Percentiles rank a stretch among this genome's conserved stretches.
These are phyloP conservation scores for Gavialis gangeticus DNA, from an alignment of 2,113 vertebrate species.

Conservation along the genomic window DNA sequence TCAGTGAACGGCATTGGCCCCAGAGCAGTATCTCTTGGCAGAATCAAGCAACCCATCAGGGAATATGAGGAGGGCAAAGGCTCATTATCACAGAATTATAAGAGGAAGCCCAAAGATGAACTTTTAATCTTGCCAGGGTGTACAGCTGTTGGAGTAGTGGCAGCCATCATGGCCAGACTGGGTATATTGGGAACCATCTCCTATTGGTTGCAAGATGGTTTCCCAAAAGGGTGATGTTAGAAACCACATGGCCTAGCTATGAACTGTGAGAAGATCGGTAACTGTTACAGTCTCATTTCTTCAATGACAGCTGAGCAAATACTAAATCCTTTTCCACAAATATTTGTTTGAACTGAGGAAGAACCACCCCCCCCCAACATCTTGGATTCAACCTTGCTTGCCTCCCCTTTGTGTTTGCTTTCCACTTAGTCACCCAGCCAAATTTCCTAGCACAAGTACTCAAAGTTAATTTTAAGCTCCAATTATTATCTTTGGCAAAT, in stretches of 20 bases:
- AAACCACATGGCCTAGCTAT: neutral
- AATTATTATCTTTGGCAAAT: neutral
- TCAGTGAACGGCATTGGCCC: neutral
- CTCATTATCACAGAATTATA: constrained; percentile 23
- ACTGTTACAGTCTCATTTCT: neutral
- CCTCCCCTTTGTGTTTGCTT: neutral
- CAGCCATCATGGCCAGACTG: neutral
- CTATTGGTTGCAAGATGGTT: neutral
- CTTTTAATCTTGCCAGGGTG: constrained; percentile 32
- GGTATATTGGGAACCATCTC: neutral
- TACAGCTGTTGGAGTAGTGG: constrained; percentile 6
- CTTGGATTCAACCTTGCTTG: neutral
- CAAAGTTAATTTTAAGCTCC: neutral
- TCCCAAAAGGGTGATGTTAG: neutral
- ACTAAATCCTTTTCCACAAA: neutral
- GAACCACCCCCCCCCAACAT: too few relatives aligned
- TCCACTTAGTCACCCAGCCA: neutral
- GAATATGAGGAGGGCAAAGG: constrained; percentile 47
- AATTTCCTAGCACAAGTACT: neutral
- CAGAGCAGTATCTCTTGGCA: constrained; percentile 56
- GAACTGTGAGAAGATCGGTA: neutral
- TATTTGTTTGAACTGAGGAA: neutral
- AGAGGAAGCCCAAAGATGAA: constrained; percentile 46
- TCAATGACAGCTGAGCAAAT: neutral
- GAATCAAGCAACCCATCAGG: constrained; percentile 15